Base-by-base conservation (phyloP, 2,113 vertebrate species). In the Pluvianellus socialis region DNA sequence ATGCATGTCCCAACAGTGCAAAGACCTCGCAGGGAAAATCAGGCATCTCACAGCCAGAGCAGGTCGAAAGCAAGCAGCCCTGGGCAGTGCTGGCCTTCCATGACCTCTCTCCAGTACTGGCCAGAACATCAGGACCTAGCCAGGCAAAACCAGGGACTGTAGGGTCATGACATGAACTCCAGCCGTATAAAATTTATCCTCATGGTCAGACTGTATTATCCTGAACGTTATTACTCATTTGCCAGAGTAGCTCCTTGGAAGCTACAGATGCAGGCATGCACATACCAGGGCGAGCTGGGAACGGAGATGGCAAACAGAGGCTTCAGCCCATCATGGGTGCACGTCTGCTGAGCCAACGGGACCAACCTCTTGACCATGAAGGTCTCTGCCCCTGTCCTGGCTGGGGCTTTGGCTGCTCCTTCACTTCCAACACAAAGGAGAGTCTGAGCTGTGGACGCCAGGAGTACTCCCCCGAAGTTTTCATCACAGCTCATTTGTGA, bases 231-330 rank as follows among this genome's bases (percentile, higher is more conserved):
- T 14, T 40, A 47, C 20, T n/a, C 30, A 59, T 74, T 61, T 62
- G 26, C n/a, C 7, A 2, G 20, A 38, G 14, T 70, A 86, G 68
- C 4, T 53, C 50, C 49, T 79, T 62, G 14, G 49, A 85, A 32
- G 27, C 27, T 68, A 55, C 33, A 79, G 66, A 86, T 61, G 4
- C 74, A 86, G 44, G n/a, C 10, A 44, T 6, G 23, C 30, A 72
- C 0, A 0, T 56, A 76, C 7, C 73, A 52, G 21, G 33, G 24
- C 0, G 0, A 90, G n/a, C 0, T 40, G 28, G 20, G 33, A 76
- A 76, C 61, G 49, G n/a, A 80, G 40, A 50, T 42, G 15, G 12
- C n/a, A 58, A 71, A 45, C 4, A 72, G 59, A 55, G 12, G 20
- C 20, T 84, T 83, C 65, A 70, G 73, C 35, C 68, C 68, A 61